Evolutionary conservation across 2,888 invertebrate species (phyloP), one percentile per base, ranked within the genome.

Genomic region (Meliscaeva auricollis): DNA sequence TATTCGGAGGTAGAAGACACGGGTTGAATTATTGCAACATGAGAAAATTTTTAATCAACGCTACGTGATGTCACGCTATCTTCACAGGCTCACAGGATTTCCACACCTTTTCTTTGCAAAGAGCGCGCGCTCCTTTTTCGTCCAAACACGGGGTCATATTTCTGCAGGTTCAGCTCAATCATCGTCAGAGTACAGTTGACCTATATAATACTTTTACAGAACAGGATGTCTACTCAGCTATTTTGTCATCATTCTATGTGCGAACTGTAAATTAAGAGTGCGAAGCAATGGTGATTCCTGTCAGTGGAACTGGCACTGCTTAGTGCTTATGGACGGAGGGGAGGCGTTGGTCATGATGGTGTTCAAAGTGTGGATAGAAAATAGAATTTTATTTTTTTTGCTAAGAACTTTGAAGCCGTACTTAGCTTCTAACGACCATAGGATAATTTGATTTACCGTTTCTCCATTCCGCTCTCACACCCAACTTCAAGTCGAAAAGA

Each of bases 1-100:
- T 41, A 38, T 48, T 35, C 20, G 32, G 7, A 69, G 50, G 48
- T 69, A 72, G 76, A 81, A 66, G 69, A 76, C 68, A 81, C 54
- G 58, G 76, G 76, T 68, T 85, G 81, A 81, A 81, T 77, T 81
- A 81, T 81, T 76, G 85, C 81, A 76, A 76, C 81, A 81, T 85
- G 81, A 77, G 77, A 81, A 81, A 73, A 56, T 85, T 81, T 85
- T 85, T 81, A 85, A 85, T 81, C 85, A 77, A 73, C 81, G 73
- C 77, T 85, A 85, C 81, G 81, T 85, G 77, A 81, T 81, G 81
- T 85, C 81, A 85, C 81, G 85, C 85, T 85, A 85, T 81, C 85
- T 81, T 85, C 81, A 81, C 76, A 77, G 76, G 76, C 60, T 85
- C 72, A 76, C 80, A 81, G 76, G 54, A 81, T 85, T 81, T 81